Percentiles rank a stretch among this genome's conserved stretches.
Evolutionary conservation across 1,140 invertebrate species (phyloP).

Genomic region (Alviniconcha marisindica): DNA sequence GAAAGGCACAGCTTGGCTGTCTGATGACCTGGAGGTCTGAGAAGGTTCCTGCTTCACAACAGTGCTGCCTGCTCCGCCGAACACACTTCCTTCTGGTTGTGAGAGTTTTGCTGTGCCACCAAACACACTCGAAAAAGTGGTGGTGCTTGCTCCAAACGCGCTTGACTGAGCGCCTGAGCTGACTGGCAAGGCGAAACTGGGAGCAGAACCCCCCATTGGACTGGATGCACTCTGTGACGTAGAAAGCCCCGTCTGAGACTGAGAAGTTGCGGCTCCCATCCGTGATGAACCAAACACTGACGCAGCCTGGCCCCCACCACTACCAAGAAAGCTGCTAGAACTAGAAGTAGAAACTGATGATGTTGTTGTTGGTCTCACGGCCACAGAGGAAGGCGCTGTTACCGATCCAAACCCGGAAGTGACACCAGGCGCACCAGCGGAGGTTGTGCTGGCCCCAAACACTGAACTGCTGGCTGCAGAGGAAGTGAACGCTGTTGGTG

Average conservation of each 20-base stretch:
- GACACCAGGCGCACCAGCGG: neutral
- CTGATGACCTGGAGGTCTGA: neutral
- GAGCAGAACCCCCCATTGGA: neutral
- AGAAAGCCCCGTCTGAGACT: neutral
- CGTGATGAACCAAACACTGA: neutral
- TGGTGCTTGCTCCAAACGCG: neutral
- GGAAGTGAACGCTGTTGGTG: constrained; percentile 4
- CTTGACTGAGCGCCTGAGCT: neutral
- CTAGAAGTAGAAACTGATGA: no score
- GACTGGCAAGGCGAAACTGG: neutral
- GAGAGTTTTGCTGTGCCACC: neutral
- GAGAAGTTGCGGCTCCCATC: neutral
- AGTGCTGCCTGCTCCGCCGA: neutral
- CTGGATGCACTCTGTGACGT: no score
- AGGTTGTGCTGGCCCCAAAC: constrained; percentile 36
- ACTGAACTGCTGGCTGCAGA: neutral
- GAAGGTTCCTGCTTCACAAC: constrained; percentile 12
- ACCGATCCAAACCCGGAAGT: neutral
- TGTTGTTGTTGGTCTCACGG: no score
- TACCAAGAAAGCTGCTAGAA: neutral
- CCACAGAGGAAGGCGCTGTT: no score
- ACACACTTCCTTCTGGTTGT: neutral
- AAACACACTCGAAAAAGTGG: neutral
- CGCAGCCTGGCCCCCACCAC: neutral
- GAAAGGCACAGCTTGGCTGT: neutral